Conservation (phyloP, 1,140 invertebrate species). For the Drosophila truncata region DNA sequence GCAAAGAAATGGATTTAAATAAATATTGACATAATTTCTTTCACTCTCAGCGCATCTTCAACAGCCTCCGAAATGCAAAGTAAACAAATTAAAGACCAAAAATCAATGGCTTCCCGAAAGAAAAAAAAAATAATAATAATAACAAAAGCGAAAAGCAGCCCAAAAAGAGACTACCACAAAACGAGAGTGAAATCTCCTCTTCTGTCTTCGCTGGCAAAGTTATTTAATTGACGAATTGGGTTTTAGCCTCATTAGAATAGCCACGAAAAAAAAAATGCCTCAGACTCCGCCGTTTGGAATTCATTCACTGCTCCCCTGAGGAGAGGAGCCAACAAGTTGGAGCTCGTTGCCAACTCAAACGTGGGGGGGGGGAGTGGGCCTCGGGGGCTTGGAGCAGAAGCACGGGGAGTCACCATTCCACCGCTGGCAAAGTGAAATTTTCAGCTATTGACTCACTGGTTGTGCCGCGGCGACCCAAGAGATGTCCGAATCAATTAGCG, state of each 20-base stretch:
- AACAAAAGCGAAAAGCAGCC: constrained; percentile 19
- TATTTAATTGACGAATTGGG: constrained; percentile 72
- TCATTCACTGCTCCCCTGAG: constrained; percentile 24
- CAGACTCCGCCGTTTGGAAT: background rate
- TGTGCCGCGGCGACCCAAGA: constrained; percentile 30
- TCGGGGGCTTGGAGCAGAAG: background rate
- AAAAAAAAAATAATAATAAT: constrained; percentile 1
- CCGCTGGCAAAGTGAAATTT: constrained; percentile 54
- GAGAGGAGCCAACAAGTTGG: constrained; percentile 30
- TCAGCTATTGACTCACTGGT: constrained; percentile 54
- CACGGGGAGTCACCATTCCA: constrained; percentile 28
- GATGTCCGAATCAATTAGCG: constrained; percentile 60
- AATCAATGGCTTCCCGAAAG: constrained; percentile 32
- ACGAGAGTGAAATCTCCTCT: constrained; percentile 77
- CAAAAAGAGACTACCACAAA: constrained; percentile 52
- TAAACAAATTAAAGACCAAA: constrained; percentile 43
- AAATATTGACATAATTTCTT: constrained; percentile 83
- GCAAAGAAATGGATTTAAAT: constrained; percentile 81
- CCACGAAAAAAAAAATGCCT: background rate
- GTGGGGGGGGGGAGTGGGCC: no score
- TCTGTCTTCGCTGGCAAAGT: constrained; percentile 38
- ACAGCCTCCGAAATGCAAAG: constrained; percentile 25
- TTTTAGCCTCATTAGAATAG: constrained; percentile 55
- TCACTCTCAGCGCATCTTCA: constrained; percentile 39
- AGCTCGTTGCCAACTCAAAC: constrained; percentile 23